phyloP scores from a whole-genome alignment of 2,797 vertebrate genomes.

The Neoniphon sammara region DNA sequence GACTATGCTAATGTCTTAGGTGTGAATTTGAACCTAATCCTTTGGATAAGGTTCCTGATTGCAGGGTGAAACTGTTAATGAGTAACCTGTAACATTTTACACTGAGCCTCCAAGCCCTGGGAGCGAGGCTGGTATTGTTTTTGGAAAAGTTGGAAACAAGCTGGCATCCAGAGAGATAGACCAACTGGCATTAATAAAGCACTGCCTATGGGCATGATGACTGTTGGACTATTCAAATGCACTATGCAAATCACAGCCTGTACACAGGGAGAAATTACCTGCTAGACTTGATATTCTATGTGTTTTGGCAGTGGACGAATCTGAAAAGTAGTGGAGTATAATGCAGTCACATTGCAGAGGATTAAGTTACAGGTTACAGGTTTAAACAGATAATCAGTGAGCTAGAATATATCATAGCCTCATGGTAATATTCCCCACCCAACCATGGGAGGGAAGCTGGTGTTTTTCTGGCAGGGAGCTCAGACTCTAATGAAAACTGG shows the following conservation, averaged over 20 bases:
- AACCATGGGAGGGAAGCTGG: neutral
- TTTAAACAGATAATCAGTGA: slow-evolving; percentile 19
- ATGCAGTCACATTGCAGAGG: neutral
- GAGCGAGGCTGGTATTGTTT: neutral
- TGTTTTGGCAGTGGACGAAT: neutral
- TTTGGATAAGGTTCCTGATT: slow-evolving; percentile 31
- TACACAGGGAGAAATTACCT: too few relatives aligned
- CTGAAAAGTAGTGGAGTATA: neutral
- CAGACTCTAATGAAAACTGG: slow-evolving; percentile 31
- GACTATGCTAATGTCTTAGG: neutral
- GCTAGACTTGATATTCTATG: neutral
- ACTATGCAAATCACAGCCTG: neutral
- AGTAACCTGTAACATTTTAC: slow-evolving; percentile 30
- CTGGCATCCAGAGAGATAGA: neutral
- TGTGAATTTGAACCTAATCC: slow-evolving; percentile 12
- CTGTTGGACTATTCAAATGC: neutral
- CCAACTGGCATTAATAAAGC: neutral
- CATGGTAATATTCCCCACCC: neutral
- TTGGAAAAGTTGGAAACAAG: neutral
- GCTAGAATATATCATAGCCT: slow-evolving; percentile 14
- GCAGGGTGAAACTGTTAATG: slow-evolving; percentile 36
- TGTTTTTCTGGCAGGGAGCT: slow-evolving; percentile 17
- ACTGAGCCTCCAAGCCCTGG: too few relatives aligned
- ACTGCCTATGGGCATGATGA: neutral
- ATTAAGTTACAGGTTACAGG: slow-evolving; percentile 2